phyloP scores from a whole-genome alignment of 2,113 vertebrate species.

The Myotis davidii region DNA sequence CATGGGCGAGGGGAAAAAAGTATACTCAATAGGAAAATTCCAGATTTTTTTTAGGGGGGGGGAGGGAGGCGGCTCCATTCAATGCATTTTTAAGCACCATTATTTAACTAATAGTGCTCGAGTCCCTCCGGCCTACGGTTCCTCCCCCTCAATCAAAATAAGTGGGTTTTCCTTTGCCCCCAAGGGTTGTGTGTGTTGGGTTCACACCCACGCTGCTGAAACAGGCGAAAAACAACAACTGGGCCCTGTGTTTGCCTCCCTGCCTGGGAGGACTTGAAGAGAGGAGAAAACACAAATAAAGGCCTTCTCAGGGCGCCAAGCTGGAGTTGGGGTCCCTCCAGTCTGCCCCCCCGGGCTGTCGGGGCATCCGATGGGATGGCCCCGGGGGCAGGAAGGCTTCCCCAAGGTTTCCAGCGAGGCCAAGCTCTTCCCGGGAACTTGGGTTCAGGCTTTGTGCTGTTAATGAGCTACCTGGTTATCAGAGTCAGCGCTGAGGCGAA shows the following conservation, averaged over 20 bases:
- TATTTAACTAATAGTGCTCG: constrained; percentile 84
- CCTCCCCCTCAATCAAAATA: constrained; percentile 57
- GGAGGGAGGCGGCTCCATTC: constrained; percentile 82
- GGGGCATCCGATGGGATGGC: neutral
- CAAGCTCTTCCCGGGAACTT: neutral
- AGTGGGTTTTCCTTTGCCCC: constrained; percentile 60
- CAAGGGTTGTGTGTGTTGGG: constrained; percentile 9
- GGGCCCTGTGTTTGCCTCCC: neutral
- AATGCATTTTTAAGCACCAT: constrained; percentile 86
- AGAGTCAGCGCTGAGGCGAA: neutral
- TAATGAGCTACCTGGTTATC: neutral
- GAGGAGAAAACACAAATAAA: constrained; percentile 60
- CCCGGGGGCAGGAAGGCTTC: neutral
- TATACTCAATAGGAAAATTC: constrained; percentile 87
- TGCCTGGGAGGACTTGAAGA: neutral
- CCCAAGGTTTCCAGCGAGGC: neutral
- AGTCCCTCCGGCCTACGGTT: constrained; percentile 38
- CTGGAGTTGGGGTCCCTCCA: neutral
- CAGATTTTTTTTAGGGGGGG: constrained; percentile 83
- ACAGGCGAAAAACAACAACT: neutral
- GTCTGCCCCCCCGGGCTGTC: too few species aligned
- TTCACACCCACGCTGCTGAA: constrained; percentile 53
- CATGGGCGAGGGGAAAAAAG: constrained; percentile 84
- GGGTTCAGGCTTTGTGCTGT: neutral
- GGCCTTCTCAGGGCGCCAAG: neutral